Evolutionary conservation across 2,113 vertebrate species (phyloP).

Genomic region (Pseudorhombus dupliciocellatus): DNA sequence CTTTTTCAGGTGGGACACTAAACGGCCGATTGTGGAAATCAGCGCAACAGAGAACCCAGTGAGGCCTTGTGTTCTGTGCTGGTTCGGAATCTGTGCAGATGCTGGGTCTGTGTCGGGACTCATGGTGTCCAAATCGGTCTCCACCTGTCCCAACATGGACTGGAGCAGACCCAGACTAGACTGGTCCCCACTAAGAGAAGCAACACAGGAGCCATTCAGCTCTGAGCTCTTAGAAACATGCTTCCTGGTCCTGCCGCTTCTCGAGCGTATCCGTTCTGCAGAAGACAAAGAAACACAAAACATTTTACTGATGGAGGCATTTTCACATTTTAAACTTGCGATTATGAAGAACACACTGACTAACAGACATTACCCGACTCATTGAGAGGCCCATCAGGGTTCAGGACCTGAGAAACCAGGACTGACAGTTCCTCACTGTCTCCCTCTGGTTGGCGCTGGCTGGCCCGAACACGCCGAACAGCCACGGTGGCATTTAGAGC

Average conservation of each 20-base stretch:
- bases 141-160: slow-evolving; percentile 86
- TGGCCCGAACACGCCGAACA: slow-evolving; percentile 80
- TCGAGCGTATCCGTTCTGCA: slow-evolving; percentile 48
- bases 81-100: slow-evolving; percentile 37
- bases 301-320: not conserved
- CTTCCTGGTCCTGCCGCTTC: slow-evolving; percentile 46
- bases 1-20: slow-evolving; percentile 87
- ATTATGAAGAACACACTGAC: not conserved
- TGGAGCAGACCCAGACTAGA: slow-evolving; percentile 86
- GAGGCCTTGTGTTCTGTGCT: slow-evolving; percentile 76
- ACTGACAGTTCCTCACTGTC: slow-evolving; percentile 44
- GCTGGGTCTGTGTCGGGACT: slow-evolving; percentile 62
- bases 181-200: slow-evolving; percentile 67
- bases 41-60: slow-evolving; percentile 90
- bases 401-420: slow-evolving; percentile 83
- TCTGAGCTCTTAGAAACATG: slow-evolving; percentile 39
- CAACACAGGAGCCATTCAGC: slow-evolving; percentile 67
- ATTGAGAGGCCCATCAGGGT: slow-evolving; percentile 74
- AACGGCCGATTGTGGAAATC: slow-evolving; percentile 85
- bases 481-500: slow-evolving; percentile 87
- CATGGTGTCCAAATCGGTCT: slow-evolving; percentile 85
- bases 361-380: slow-evolving; percentile 67
- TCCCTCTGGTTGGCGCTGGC: slow-evolving; percentile 60
- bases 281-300: slow-evolving; percentile 18
- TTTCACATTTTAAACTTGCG: not conserved